These are phyloP conservation scores for Deilephila elpenor DNA, from an alignment of 2,888 invertebrate species.

Conservation along the genomic window DNA sequence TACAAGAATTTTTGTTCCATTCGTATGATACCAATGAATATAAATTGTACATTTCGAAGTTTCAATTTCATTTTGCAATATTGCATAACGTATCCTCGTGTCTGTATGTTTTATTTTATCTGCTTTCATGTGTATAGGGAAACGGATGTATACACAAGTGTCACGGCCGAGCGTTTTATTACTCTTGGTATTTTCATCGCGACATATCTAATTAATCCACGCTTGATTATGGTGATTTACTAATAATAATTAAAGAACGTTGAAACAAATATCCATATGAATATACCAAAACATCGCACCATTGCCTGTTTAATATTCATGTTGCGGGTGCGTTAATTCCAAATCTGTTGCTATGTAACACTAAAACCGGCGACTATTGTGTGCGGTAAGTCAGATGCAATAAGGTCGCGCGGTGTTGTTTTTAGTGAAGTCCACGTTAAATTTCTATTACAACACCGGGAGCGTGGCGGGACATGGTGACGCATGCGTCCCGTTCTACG, in stretches of 20 bases:
- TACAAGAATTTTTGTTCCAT: background rate
- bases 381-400: background rate
- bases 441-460: background rate
- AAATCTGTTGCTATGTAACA: background rate
- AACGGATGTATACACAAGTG: slow-evolving; percentile 2
- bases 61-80: slow-evolving; percentile 3
- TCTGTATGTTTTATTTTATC: background rate
- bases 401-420: slow-evolving; percentile 1
- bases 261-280: background rate
- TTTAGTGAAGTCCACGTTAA: slow-evolving; percentile 2
- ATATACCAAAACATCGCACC: background rate
- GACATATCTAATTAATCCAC: slow-evolving; percentile 1
- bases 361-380: background rate
- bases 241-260: background rate
- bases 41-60: background rate
- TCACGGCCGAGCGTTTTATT: slow-evolving; percentile 8
- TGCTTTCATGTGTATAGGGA: background rate
- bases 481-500: slow-evolving; percentile 61
- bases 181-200: slow-evolving; percentile 5
- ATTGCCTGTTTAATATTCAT: background rate
- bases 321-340: background rate
- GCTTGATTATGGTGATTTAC: background rate
- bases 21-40: background rate
- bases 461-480: slow-evolving; percentile 18
- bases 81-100: background rate